phyloP scores from a whole-genome alignment of 2,113 vertebrate species.

The Trematocara macrostoma region DNA sequence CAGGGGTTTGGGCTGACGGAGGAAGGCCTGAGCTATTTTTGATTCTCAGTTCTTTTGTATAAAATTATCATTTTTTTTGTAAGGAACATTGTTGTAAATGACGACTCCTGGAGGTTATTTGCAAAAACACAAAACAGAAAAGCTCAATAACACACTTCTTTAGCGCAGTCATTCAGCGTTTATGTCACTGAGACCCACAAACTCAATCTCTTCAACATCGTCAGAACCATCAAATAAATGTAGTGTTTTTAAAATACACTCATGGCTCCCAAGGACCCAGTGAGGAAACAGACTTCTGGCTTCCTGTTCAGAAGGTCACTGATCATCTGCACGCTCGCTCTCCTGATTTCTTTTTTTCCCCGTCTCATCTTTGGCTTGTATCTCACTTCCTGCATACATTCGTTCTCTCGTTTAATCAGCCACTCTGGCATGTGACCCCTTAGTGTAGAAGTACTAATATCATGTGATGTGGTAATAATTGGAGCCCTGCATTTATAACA shows the following conservation, averaged over 20 bases:
- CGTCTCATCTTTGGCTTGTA: background rate
- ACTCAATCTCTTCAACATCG: background rate
- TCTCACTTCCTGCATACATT: background rate
- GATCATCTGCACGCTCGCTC: background rate
- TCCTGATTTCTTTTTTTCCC: background rate
- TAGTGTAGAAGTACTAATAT: background rate
- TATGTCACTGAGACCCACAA: background rate
- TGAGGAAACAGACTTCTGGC: background rate
- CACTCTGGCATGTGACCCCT: background rate
- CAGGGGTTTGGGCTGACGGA: background rate
- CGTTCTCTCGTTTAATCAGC: background rate
- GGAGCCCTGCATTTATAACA: background rate
- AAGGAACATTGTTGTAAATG: background rate
- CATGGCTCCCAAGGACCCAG: background rate
- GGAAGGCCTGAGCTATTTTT: background rate
- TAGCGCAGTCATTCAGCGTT: background rate
- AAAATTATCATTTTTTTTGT: fast-evolving
- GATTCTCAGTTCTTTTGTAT: background rate
- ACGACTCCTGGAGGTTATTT: background rate
- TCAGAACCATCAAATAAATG: background rate
- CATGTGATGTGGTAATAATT: background rate
- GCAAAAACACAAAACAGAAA: background rate
- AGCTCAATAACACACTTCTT: background rate
- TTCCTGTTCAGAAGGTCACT: background rate
- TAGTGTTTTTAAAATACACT: background rate